Conservation (phyloP, 2,113 vertebrate species). For the Brienomyrus longianalis region DNA sequence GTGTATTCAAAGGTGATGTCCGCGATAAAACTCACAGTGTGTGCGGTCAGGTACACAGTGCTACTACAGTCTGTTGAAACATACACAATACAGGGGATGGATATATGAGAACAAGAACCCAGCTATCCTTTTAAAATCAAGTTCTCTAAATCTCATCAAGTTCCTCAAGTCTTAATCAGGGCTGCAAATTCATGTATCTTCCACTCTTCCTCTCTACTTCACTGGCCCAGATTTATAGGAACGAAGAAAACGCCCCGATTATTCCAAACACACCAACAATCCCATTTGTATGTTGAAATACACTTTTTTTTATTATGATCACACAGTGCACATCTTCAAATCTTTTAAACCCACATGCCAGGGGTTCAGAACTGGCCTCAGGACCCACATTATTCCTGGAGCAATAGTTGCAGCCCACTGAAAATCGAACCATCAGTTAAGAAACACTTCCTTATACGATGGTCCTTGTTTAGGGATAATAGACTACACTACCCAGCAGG, state of each 20-base stretch:
- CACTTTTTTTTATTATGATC: neutral
- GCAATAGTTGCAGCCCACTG: neutral
- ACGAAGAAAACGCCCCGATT: neutral
- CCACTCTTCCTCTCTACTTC: neutral
- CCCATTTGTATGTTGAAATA: neutral
- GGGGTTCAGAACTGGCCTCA: neutral
- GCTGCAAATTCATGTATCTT: neutral
- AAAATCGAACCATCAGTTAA: neutral
- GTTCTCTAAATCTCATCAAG: neutral
- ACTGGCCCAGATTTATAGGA: neutral
- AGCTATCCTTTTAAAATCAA: neutral
- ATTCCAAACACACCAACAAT: neutral
- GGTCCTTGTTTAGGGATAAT: neutral
- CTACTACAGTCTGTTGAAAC: neutral
- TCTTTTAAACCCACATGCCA: neutral
- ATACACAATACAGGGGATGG: neutral
- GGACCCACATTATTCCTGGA: neutral
- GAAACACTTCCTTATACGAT: neutral
- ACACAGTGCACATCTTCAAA: neutral
- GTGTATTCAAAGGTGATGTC: neutral
- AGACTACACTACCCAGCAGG: neutral
- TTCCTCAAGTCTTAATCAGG: neutral
- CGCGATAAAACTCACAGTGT: neutral
- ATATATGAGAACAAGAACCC: neutral
- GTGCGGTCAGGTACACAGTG: neutral